Percentiles rank a stretch among this genome's conserved stretches.
phyloP scores from a whole-genome alignment of 2,113 vertebrate genomes.

The Myotis lucifugus region DNA sequence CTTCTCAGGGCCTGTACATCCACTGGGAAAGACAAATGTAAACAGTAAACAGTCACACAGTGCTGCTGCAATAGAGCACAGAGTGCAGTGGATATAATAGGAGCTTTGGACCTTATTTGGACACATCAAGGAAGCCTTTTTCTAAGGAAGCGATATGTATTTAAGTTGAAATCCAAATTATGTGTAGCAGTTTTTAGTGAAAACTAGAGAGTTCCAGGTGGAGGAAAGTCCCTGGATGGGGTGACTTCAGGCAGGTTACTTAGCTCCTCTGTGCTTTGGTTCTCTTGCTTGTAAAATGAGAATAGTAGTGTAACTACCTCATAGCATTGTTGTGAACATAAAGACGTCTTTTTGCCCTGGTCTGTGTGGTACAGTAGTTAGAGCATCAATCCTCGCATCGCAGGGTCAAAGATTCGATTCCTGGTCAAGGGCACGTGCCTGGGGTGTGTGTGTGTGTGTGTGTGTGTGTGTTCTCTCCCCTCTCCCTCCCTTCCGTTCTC shows the following conservation, averaged over 20 bases:
- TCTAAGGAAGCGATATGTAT: not conserved
- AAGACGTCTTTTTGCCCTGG: not conserved
- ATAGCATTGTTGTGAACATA: not conserved
- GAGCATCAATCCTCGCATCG: too few species aligned
- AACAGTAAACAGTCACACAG: too few species aligned
- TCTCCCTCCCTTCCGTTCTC: too few species aligned
- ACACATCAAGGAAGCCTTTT: not conserved
- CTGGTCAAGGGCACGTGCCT: too few species aligned
- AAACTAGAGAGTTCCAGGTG: not conserved
- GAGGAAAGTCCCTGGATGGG: not conserved
- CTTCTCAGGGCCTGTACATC: not conserved
- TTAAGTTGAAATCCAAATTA: not conserved
- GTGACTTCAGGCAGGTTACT: not conserved
- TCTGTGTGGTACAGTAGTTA: too few species aligned
- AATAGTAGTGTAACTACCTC: not conserved
- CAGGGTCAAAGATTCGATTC: too few species aligned
- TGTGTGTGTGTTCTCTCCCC: too few species aligned
- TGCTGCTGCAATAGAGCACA: not conserved
- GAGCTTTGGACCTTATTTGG: not conserved
- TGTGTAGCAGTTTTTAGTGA: not conserved
- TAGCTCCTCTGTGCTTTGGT: not conserved
- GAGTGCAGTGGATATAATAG: not conserved
- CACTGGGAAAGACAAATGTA: not conserved
- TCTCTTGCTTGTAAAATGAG: not conserved
- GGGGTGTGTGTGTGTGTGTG: too few species aligned